Conservation (phyloP, 2,888 invertebrate genomes). For the Plebejus argus region DNA sequence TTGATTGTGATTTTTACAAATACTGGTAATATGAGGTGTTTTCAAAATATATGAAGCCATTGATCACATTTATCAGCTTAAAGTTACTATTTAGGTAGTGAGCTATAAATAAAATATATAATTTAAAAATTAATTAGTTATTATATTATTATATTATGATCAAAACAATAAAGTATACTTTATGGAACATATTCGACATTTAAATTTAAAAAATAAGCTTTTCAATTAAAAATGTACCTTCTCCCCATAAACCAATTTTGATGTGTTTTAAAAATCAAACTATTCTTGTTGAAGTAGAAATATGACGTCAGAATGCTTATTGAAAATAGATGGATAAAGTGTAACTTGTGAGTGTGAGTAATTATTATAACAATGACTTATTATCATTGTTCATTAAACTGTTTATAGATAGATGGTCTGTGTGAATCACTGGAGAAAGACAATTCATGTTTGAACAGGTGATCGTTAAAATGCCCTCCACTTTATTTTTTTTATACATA, state of each 20-base stretch:
- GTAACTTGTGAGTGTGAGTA: neutral
- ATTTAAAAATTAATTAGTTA: no score
- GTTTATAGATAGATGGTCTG: neutral
- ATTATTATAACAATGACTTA: neutral
- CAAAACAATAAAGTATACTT: no score
- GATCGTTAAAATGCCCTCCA: neutral
- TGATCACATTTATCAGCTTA: no score
- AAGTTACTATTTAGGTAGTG: no score
- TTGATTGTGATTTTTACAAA: no score
- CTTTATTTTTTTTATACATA: neutral
- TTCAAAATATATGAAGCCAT: no score
- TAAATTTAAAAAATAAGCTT: no score
- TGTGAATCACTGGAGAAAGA: neutral
- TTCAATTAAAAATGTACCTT: neutral
- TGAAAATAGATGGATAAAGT: neutral
- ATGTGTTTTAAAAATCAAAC: neutral
- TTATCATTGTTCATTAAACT: neutral
- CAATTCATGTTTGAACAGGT: neutral
- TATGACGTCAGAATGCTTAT: neutral
- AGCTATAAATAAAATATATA: no score
- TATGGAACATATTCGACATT: no score
- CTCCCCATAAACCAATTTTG: neutral
- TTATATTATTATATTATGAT: no score
- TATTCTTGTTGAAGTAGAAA: neutral
- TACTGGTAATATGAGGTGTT: no score